Evolutionary conservation across 1,140 invertebrate species (phyloP).

Genomic region (Cydia strobilella): DNA sequence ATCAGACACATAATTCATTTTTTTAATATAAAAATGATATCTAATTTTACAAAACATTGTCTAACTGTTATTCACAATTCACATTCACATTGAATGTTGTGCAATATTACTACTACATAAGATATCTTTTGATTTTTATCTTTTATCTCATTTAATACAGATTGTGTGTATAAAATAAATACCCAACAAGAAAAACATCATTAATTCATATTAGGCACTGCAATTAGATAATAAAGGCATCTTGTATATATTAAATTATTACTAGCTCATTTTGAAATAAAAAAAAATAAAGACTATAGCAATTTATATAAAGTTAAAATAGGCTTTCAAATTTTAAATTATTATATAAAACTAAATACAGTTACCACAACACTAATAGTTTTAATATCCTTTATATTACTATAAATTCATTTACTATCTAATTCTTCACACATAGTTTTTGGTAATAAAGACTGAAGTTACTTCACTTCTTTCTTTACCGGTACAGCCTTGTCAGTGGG

Average conservation of each 20-base stretch:
- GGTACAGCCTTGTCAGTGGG: slow-evolving; percentile 70
- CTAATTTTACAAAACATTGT: too few species aligned
- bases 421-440: slow-evolving; percentile 27
- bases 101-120: neutral
- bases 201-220: neutral
- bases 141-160: neutral
- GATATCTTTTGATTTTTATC: neutral
- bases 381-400: slow-evolving; percentile 6
- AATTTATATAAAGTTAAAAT: neutral
- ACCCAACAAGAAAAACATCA: neutral
- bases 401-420: slow-evolving; percentile 33
- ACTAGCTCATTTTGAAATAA: neutral
- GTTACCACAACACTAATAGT: neutral
- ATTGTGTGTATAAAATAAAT: neutral
- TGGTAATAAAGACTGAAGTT: slow-evolving; percentile 40
- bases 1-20: too few species aligned
- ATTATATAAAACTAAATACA: neutral
- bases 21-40: too few species aligned
- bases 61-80: too few species aligned
- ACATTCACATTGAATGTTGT: neutral
- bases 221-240: neutral
- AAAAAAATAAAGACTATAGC: neutral
- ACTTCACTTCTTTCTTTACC: slow-evolving; percentile 67
- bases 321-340: slow-evolving; percentile 4
- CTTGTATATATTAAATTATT: neutral